Conservation (phyloP, 1,140 invertebrate species). For the Cydia amplana region DNA sequence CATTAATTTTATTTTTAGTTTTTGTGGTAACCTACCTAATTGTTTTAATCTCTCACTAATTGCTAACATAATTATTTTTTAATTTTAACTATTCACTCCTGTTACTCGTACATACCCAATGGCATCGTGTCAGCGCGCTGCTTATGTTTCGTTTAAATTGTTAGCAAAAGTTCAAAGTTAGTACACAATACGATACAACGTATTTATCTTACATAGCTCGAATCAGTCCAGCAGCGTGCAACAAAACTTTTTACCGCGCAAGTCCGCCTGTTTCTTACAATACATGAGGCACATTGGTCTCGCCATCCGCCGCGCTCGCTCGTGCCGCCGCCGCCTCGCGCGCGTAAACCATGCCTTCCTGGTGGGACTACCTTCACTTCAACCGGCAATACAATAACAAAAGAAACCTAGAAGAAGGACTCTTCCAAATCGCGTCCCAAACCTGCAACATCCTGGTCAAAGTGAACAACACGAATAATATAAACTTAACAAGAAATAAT, state of each 20-base stretch:
- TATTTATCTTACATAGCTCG: slow-evolving; percentile 6
- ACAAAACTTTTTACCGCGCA: slow-evolving; percentile 64
- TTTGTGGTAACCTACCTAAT: too few relatives aligned
- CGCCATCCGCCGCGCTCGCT: slow-evolving; percentile 46
- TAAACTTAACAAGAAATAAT: slow-evolving; percentile 83
- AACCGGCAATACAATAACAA: slow-evolving; percentile 76
- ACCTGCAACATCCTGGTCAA: slow-evolving; percentile 86
- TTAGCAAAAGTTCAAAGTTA: too few relatives aligned
- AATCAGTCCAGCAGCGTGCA: not conserved
- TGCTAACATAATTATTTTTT: too few relatives aligned
- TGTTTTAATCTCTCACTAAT: too few relatives aligned
- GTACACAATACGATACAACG: not conserved
- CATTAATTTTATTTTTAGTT: too few relatives aligned
- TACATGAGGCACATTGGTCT: slow-evolving; percentile 42
- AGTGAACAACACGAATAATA: slow-evolving; percentile 87
- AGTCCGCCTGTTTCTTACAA: slow-evolving; percentile 48
- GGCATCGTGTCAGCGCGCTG: too few relatives aligned
- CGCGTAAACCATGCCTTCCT: slow-evolving; percentile 77
- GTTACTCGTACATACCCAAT: too few relatives aligned
- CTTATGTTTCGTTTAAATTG: too few relatives aligned
- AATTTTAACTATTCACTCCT: too few relatives aligned
- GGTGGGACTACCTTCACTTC: slow-evolving; percentile 81
- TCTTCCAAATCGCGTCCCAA: slow-evolving; percentile 86
- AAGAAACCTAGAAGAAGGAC: slow-evolving; percentile 84
- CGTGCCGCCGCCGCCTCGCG: slow-evolving; percentile 37